Base-by-base conservation (phyloP, 2,113 vertebrate genomes). In the Lutjanus erythropterus region DNA sequence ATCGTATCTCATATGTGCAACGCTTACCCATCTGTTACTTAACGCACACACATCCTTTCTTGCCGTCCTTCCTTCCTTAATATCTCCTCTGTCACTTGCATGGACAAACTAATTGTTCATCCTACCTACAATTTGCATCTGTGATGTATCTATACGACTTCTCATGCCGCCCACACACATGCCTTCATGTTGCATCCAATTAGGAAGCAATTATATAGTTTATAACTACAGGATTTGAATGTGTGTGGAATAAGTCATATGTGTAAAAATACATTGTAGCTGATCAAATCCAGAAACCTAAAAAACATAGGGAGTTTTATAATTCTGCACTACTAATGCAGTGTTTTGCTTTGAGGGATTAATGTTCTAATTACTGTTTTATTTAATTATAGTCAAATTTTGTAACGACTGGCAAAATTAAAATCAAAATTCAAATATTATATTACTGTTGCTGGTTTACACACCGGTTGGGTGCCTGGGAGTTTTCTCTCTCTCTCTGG, bases 31-130 rank as follows among this genome's bases (percentile, higher is more conserved):
- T 49, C 58, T 71, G 47, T 77, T 75, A 29, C 41, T 58, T 75
- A 10, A 42, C 55, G 12, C 49, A 41, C 42, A 47, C 46, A 71
- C 25, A 42, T 31, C 60, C 19, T 56, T 70, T 72, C 25, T 66
- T 44, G 56, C 39, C 49, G 72, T 68, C 31, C 59, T 74, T 67
- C 23, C 14, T 29, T 41, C 14, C 35, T 41, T 58, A 8, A 55
- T 50, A 29, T 59, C 15, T 61, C 10, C 12, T 82, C 60, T 21
- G 29, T 82, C 61, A 80, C 61, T 71, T 82, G 46, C 53, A 72
- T 53, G 49, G 55, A 80, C 53, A 65, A 65, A 53, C 42, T 19
- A 14, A 35, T 12, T 66, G 50, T 67, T 79, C 49, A 77, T 73
- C 18, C 64, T 62, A 33, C 35, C 44, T 9, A 60, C 15, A 66